Base-by-base conservation (phyloP, 2,113 vertebrate species). In the Actinemys pallida region DNA sequence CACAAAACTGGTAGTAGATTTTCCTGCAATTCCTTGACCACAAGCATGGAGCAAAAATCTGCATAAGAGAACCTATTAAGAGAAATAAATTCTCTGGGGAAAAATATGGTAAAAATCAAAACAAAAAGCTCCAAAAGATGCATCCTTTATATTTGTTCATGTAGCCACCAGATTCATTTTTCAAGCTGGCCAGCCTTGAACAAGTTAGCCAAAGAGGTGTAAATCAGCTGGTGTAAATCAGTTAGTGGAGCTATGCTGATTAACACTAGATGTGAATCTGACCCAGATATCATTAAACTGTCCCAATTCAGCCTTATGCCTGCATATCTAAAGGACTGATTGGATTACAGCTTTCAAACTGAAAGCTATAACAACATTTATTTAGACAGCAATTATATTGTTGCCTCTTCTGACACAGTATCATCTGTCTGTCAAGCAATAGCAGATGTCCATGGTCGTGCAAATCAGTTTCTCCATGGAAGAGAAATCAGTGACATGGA, bases 1-100 rank as follows among this genome's bases (percentile, higher is more conserved):
- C 20, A 76, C 8, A 97, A 93, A 93, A 39, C 91, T 94, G 78
- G 93, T 96, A 89, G 79, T 53, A 83, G 79, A 65, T 91, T 92
- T 90, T 89, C 19, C n/a, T 80, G 78, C 0, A 80, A 90, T 88
- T 86, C 90, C 27, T 84, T 53, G 59, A 9, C 11, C 52, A 29
- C 10, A 59, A 0, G 1, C 82, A 3, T 76, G 8, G 29, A 91
- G 49, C 83, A 86, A 93, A 91, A 10, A 52, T 10, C 65, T 72
- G 57, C 75, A 88, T 3, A 1, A 65, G 27, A 92, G 59, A 94
- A 5, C 82, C 6, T 7, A 1, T 24, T 39, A 59, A 49, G 42
- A 39, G 35, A 93, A 83, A 4, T 5, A n/a, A 39, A 0, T 2
- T 65, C 25, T 62, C 42, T 13, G 56, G 0, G 69, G 47, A 29